Percentiles rank a stretch among this genome's conserved stretches.
Conservation (phyloP, 2,888 invertebrate genomes). For the Rhabditophanes sp. region DNA sequence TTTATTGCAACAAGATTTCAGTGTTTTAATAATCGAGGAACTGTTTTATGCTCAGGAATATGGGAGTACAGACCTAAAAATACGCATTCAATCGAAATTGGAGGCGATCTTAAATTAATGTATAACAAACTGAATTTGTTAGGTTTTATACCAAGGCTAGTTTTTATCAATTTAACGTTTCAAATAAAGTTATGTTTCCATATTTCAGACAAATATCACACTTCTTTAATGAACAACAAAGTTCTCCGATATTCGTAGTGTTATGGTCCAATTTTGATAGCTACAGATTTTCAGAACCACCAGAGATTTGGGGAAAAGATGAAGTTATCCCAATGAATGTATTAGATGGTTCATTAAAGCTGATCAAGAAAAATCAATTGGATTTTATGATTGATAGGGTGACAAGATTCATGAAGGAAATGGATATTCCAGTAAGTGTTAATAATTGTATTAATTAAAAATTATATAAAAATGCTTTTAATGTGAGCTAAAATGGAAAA, state of each 20-base stretch:
- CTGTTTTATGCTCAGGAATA: slow-evolving; percentile 33
- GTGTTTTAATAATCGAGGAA: slow-evolving; percentile 26
- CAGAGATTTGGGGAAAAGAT: slow-evolving; percentile 24
- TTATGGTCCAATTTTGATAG: slow-evolving; percentile 37
- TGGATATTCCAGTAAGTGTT: slow-evolving; percentile 41
- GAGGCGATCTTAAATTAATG: slow-evolving; percentile 25
- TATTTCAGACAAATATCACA: slow-evolving; percentile 34
- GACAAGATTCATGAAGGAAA: slow-evolving; percentile 38
- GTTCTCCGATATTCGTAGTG: slow-evolving; percentile 26
- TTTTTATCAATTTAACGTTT: too few species aligned
- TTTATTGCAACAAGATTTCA: slow-evolving; percentile 33
- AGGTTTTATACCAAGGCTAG: slow-evolving; percentile 4
- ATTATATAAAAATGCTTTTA: too few species aligned
- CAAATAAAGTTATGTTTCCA: too few species aligned
- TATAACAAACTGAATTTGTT: slow-evolving; percentile 8
- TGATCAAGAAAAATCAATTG: slow-evolving; percentile 25
- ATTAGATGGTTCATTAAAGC: slow-evolving; percentile 16
- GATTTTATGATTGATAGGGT: slow-evolving; percentile 30
- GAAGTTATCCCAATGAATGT: slow-evolving; percentile 5
- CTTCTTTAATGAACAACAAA: slow-evolving; percentile 20
- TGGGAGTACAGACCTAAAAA: slow-evolving; percentile 36
- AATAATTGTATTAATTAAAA: too few species aligned
- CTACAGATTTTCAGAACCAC: slow-evolving; percentile 30
- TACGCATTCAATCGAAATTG: slow-evolving; percentile 25
- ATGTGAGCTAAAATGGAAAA: too few species aligned